Evolutionary conservation across 2,888 invertebrate species (phyloP).

Genomic region (Drosophila algonquin): DNA sequence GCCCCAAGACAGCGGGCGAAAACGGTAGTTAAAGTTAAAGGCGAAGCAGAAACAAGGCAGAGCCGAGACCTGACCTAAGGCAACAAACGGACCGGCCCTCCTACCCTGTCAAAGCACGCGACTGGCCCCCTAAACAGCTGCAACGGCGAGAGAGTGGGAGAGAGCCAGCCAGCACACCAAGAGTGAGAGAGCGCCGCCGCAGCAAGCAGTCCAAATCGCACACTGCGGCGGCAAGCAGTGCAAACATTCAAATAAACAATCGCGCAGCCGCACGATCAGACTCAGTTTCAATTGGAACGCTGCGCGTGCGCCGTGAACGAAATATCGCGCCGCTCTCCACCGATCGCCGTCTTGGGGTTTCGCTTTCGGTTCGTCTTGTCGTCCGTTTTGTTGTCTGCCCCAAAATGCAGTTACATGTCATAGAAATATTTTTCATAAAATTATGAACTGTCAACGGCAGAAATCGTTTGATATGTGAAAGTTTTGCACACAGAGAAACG

Average conservation of each 20-base stretch:
- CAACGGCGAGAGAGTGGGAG: conserved; percentile 2
- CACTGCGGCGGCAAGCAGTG: conserved; percentile 45
- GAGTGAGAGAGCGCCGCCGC: background rate
- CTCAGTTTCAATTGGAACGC: conserved; percentile 74
- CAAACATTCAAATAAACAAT: conserved; percentile 67
- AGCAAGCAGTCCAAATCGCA: conserved; percentile 24
- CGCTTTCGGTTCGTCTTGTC: conserved; percentile 35
- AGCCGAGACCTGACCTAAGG: conserved; percentile 73
- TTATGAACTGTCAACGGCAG: conserved; percentile 38
- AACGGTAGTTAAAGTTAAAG: conserved; percentile 53
- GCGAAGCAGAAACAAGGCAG: conserved; percentile 42
- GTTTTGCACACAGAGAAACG: conserved; percentile 22
- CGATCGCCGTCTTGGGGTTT: background rate
- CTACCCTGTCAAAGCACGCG: conserved; percentile 35
- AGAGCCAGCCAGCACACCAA: background rate
- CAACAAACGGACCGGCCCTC: conserved; percentile 44
- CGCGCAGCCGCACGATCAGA: conserved; percentile 44
- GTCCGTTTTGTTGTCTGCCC: background rate
- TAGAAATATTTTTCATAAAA: conserved; percentile 18
- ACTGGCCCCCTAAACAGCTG: conserved; percentile 41
- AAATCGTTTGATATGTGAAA: conserved; percentile 42
- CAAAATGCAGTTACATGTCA: conserved; percentile 28
- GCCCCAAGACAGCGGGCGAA: conserved; percentile 43
- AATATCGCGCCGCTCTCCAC: conserved; percentile 33
- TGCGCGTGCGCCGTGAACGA: conserved; percentile 64